Conservation (phyloP, 2,113 vertebrate genomes). For the Rattus rattus region DNA sequence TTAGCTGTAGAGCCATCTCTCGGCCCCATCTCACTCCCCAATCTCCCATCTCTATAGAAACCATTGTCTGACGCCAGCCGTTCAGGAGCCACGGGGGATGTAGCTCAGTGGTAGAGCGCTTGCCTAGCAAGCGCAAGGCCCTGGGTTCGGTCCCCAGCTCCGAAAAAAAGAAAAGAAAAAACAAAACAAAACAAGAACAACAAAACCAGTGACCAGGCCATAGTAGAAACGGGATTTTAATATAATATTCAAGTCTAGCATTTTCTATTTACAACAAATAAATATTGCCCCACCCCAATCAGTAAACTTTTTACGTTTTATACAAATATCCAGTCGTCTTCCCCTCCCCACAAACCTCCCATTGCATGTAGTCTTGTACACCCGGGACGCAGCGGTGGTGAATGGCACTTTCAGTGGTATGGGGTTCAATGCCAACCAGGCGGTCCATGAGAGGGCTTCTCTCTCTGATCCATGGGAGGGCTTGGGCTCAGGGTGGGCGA, state of each 20-base stretch:
- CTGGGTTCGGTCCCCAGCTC: no score
- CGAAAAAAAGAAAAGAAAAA: no score
- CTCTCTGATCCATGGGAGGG: slow-evolving; percentile 62
- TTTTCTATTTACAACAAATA: slow-evolving; percentile 92
- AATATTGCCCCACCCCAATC: slow-evolving; percentile 85
- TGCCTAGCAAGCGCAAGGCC: no score
- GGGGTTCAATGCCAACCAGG: background rate
- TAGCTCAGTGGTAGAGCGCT: no score
- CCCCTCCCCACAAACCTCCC: slow-evolving; percentile 50
- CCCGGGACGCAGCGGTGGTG: slow-evolving; percentile 51
- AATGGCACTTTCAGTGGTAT: slow-evolving; percentile 68
- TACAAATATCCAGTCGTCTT: slow-evolving; percentile 74
- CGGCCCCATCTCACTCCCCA: no score
- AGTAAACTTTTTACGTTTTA: slow-evolving; percentile 82
- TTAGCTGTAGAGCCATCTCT: background rate
- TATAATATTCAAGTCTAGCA: slow-evolving; percentile 88
- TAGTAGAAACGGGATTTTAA: slow-evolving; percentile 84
- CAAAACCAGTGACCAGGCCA: background rate
- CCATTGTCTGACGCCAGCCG: background rate
- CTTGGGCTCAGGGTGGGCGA: background rate
- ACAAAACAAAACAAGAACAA: no score
- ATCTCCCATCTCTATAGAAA: background rate
- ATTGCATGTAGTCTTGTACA: slow-evolving; percentile 32
- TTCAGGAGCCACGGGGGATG: background rate
- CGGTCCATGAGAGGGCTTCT: slow-evolving; percentile 68